Conservation (phyloP, 2,797 vertebrate species). For the Pipistrellus nathusii region DNA sequence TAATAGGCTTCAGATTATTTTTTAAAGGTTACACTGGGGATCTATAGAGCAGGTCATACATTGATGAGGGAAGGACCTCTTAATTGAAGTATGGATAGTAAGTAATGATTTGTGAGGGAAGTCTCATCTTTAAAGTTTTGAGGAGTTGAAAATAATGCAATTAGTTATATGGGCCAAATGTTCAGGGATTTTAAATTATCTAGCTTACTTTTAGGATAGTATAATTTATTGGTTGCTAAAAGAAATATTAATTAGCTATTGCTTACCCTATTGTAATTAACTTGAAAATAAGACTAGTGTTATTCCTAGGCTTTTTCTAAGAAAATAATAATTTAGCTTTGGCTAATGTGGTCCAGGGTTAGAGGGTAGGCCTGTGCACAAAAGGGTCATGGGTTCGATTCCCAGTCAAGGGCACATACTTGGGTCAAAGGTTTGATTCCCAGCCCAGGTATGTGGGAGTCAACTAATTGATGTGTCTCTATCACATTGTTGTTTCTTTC, state of each 20-base stretch:
- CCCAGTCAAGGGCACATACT: too few species aligned
- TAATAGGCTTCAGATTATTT: conserved; percentile 5
- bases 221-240: not conserved
- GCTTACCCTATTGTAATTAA: not conserved
- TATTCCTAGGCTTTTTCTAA: conserved; percentile 22
- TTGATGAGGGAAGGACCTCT: conserved; percentile 13
- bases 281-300: conserved; percentile 30
- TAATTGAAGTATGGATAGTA: not conserved
- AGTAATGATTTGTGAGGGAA: conserved; percentile 38
- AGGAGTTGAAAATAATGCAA: conserved; percentile 46
- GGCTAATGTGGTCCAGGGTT: too few species aligned
- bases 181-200: not conserved
- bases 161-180: conserved; percentile 27
- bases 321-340: not conserved
- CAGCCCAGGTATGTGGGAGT: too few species aligned
- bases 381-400: too few species aligned
- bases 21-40: not conserved
- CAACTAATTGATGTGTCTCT: too few species aligned
- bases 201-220: conserved; percentile 27
- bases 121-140: conserved; percentile 13
- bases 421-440: too few species aligned
- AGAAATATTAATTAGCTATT: conserved; percentile 16
- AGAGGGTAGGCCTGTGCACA: too few species aligned
- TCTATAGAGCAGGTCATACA: not conserved
- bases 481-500: too few species aligned